Percentiles rank a stretch among this genome's conserved stretches.
Conservation (phyloP, 2,797 vertebrate genomes). For the Enteromius radiatus region DNA sequence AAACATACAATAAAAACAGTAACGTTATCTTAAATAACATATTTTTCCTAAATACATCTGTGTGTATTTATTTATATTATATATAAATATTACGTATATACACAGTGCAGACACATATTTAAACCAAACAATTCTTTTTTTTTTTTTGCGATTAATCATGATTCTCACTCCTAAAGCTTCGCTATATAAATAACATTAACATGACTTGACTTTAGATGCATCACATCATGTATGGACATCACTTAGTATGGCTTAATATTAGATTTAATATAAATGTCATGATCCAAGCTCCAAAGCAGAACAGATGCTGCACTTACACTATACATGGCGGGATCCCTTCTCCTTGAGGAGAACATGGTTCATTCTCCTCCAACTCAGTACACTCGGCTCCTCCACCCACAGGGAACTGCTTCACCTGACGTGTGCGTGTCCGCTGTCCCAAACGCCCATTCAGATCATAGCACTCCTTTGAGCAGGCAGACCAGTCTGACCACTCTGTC, state of each 20-base stretch:
- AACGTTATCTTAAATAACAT: not conserved
- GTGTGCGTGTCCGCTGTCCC: slow-evolving; percentile 82
- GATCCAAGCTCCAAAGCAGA: not conserved
- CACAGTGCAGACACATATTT: too few relatives aligned
- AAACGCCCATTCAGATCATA: slow-evolving; percentile 80
- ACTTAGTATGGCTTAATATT: not conserved
- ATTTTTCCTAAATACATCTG: too few relatives aligned
- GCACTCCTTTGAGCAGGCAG: slow-evolving; percentile 88
- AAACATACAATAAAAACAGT: not conserved
- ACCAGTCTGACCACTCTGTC: slow-evolving; percentile 92
- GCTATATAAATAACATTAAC: too few relatives aligned
- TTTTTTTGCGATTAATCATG: too few relatives aligned
- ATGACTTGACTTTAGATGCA: not conserved
- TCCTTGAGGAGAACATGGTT: slow-evolving; percentile 83
- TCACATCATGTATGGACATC: not conserved
- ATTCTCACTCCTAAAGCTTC: too few relatives aligned
- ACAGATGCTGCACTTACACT: slow-evolving; percentile 77
- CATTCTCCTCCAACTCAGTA: slow-evolving; percentile 86
- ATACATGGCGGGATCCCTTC: slow-evolving; percentile 83
- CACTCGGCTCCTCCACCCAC: slow-evolving; percentile 85
- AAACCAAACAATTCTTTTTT: too few relatives aligned
- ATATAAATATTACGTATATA: too few relatives aligned
- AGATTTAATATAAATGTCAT: not conserved
- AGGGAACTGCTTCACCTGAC: slow-evolving; percentile 85
- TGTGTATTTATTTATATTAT: too few relatives aligned